Conservation (phyloP, 1,140 invertebrate genomes). For the Macrocentrus cingulum region DNA sequence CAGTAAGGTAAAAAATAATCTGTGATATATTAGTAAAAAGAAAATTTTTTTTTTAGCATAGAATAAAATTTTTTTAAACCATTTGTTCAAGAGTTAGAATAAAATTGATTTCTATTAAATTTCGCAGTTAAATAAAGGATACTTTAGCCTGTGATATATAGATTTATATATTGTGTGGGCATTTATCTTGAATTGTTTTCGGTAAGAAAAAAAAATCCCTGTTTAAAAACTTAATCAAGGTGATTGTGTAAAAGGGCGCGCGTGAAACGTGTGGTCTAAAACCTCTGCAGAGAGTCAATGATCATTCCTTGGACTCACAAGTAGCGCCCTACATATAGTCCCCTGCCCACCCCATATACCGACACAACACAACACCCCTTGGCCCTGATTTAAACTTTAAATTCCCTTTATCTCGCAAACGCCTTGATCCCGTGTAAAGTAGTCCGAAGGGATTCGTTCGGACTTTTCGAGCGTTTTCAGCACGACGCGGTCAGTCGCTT, state of each 20-base stretch:
- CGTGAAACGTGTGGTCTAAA: conserved; percentile 25
- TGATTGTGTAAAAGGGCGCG: conserved; percentile 48
- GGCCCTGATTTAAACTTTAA: conserved; percentile 54
- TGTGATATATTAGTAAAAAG: too few relatives aligned
- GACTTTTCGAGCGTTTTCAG: neutral
- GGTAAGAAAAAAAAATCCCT: too few relatives aligned
- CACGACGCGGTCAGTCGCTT: conserved; percentile 47
- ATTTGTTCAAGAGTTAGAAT: too few relatives aligned
- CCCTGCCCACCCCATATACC: too few relatives aligned
- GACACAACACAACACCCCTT: conserved; percentile 32
- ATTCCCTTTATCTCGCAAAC: conserved; percentile 53
- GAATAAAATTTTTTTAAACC: too few relatives aligned
- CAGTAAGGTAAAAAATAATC: too few relatives aligned
- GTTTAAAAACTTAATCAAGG: conserved; percentile 36
- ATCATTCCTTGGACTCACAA: neutral
- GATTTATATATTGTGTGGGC: too few relatives aligned
- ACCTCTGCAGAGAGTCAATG: neutral
- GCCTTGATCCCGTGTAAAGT: conserved; percentile 42
- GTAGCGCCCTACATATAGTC: neutral
- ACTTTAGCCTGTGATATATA: too few relatives aligned
- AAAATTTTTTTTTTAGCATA: too few relatives aligned
- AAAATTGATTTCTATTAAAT: too few relatives aligned
- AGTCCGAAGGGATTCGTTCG: conserved; percentile 40
- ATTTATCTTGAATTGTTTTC: too few relatives aligned
- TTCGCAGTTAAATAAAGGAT: too few relatives aligned